A percentile compares a stretch with the other conserved stretches of the same genome.
Evolutionary conservation across 2,888 invertebrate species (phyloP).

Genomic region (Caenorhabditis becei): DNA sequence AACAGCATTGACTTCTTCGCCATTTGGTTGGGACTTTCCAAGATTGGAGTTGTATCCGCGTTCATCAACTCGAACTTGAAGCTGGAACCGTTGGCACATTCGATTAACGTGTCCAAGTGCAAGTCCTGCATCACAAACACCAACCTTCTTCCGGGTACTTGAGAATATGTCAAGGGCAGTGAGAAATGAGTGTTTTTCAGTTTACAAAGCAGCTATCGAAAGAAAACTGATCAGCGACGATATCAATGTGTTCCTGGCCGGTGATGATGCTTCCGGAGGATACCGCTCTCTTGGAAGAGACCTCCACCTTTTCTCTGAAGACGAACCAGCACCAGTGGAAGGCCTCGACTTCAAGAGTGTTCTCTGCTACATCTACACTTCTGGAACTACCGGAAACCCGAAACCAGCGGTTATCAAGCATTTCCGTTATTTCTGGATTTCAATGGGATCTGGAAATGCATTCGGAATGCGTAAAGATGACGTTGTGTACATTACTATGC

Average conservation of each 20-base stretch:
- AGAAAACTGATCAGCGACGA: conserved; percentile 67
- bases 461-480: conserved; percentile 84
- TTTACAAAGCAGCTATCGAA: conserved; percentile 69
- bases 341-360: conserved; percentile 77
- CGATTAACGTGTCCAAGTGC: conserved; percentile 90
- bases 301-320: conserved; percentile 44
- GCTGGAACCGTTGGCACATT: conserved; percentile 89
- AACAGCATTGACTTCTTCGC: conserved; percentile 94
- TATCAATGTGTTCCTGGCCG: conserved; percentile 65
- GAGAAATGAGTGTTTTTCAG: conserved; percentile 58
- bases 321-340: conserved; percentile 57
- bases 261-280: conserved; percentile 32
- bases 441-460: conserved; percentile 69
- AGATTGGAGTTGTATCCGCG: conserved; percentile 86
- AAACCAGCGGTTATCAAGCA: conserved; percentile 97
- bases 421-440: conserved; percentile 85
- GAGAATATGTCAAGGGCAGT: not conserved
- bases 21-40: conserved; percentile 94
- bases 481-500: conserved; percentile 92
- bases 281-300: conserved; percentile 51
- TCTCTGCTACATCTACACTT: conserved; percentile 96
- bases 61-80: conserved; percentile 95
- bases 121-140: conserved; percentile 87
- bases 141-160: conserved; percentile 72
- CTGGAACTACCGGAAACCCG: conserved; percentile 97